Base-by-base conservation (phyloP, 2,113 vertebrate genomes). In the Phainopepla nitens region DNA sequence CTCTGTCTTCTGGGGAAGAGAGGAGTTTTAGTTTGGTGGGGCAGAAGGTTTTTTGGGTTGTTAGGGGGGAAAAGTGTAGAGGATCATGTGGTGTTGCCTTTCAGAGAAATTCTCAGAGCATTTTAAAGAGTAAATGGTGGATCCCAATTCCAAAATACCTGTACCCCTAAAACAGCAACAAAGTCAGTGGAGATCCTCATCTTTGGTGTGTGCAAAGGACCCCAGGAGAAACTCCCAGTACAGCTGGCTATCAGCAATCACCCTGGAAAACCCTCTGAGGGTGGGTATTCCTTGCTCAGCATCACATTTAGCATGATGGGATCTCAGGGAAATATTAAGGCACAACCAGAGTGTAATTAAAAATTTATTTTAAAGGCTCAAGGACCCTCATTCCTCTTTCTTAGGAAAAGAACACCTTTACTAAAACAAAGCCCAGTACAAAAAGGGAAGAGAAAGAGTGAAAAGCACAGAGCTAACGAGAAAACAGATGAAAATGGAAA, bases 51-150 rank as follows among this genome's bases (percentile, higher is more conserved):
- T n/a, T 45, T 72, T 4, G 5, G 39, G 9, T 44, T 28, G 5
- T 57, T 64, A 58, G 28, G 29, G 2, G 22, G 14, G 3, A 51
- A 31, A 19, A 8, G 2, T 3, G 2, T 9, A n/a, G 24, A 56
- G 5, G 10, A 47, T 25, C 16, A 15, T 0, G 0, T 7, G n/a
- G 15, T 9, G 2, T 3, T 61, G 65, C 20, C 16, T 49, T 61
- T 9, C 36, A 47, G 23, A 61, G 21, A 49, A 72, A 61, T 60
- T 73, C 53, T 15, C 15, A 41, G 49, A 15, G 2, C 2, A 4
- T 47, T 64, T 42, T 36, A 45, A 21, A 4, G 29, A 4, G 17
- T 2, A 12, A 64, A 39, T 5, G 20, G 28, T 15, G 11, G 50
- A 66, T 7, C 6, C 8, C 9, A 33, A 1, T 18, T 69, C 28